Percentiles rank a stretch among this genome's conserved stretches.
Evolutionary conservation across 2,113 vertebrate genomes (phyloP).

Genomic region (human): DNA sequence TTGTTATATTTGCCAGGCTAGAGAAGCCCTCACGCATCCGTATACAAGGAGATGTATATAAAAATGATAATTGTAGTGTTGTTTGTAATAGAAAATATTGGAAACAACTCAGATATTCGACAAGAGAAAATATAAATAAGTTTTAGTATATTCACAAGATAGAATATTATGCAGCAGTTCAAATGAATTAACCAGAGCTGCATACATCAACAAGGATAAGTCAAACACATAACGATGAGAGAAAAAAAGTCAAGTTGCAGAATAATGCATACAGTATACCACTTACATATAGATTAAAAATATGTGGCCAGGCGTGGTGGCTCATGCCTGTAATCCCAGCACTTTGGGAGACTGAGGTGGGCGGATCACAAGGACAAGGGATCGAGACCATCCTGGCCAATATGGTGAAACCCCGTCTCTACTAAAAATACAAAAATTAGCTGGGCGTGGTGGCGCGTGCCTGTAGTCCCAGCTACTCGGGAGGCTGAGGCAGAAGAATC

Average conservation of each 20-base stretch:
- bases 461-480: no score
- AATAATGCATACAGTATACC: neutral
- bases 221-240: neutral
- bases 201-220: neutral
- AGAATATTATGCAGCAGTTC: neutral
- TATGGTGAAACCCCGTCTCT: no score
- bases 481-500: no score
- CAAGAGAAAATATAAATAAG: neutral
- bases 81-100: neutral
- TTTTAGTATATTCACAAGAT: neutral
- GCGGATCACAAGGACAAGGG: no score
- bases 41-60: neutral
- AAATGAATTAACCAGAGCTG: constrained; percentile 8
- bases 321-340: no score
- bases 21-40: neutral
- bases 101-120: neutral
- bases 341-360: no score
- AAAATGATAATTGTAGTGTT: neutral
- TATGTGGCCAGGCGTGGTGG: no score
- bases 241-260: neutral
- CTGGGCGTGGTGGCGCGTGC: no score
- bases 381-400: no score
- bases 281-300: neutral
- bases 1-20: neutral
- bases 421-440: no score